These are phyloP conservation scores for Saguinus imperator DNA, from an alignment of 2,113 vertebrate species.

Conservation along the genomic window DNA sequence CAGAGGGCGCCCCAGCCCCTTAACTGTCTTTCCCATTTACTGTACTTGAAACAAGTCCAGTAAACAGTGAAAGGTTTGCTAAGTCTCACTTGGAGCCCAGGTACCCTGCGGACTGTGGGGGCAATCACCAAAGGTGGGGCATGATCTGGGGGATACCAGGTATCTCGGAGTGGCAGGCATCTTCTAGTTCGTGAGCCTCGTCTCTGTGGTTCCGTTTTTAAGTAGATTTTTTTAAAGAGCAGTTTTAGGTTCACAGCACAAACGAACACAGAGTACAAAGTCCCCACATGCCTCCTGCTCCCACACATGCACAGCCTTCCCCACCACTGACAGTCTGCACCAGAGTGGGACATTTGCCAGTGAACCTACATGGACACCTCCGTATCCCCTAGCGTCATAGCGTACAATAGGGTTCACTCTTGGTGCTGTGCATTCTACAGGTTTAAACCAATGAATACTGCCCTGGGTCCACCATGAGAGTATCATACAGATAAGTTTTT, in stretches of 20 bases:
- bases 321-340: too few species aligned
- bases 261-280: neutral
- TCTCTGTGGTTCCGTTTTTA: neutral
- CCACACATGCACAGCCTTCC: too few species aligned
- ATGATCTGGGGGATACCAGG: neutral
- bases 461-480: too few species aligned
- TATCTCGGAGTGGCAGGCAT: neutral
- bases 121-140: rapidly evolving
- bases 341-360: neutral
- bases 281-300: neutral
- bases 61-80: neutral
- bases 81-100: neutral
- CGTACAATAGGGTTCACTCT: neutral
- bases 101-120: neutral
- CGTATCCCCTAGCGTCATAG: neutral
- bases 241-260: neutral
- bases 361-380: neutral
- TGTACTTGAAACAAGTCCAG: neutral
- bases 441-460: too few species aligned
- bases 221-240: neutral
- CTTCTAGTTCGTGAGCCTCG: neutral
- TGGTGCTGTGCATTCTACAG: too few species aligned
- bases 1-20: neutral
- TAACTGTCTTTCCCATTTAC: neutral
- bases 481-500: rapidly evolving